These are phyloP conservation scores for Sula dactylatra DNA, from an alignment of 2,113 vertebrate species.

Conservation along the genomic window DNA sequence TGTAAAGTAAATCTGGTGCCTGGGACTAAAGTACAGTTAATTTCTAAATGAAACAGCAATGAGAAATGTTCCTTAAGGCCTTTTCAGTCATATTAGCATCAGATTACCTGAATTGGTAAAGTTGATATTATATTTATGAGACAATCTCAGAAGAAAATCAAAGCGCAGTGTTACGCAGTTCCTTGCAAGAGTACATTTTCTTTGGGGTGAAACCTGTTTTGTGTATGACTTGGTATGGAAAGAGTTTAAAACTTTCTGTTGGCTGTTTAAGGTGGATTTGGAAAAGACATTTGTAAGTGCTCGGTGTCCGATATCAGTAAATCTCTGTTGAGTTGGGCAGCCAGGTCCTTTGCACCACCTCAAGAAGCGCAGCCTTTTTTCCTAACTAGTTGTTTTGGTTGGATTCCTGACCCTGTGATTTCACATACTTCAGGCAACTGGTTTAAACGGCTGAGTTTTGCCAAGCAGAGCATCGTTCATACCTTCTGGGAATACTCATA, in stretches of 20 bases:
- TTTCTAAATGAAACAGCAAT: not conserved
- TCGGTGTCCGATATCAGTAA: not conserved
- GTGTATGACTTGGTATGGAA: not conserved
- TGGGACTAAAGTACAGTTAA: not conserved
- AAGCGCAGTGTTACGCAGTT: accelerated
- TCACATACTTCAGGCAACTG: not conserved
- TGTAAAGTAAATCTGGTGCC: not conserved
- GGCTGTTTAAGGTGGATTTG: not conserved
- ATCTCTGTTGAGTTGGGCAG: not conserved
- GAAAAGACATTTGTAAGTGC: not conserved
- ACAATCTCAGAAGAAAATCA: not conserved
- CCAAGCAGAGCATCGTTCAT: not conserved
- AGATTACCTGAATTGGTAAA: not conserved
- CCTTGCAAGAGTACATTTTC: not conserved
- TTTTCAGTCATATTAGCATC: not conserved
- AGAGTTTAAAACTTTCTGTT: not conserved
- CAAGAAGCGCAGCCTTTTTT: not conserved
- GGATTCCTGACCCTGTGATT: not conserved
- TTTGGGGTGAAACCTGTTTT: not conserved
- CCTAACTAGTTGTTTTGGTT: not conserved
- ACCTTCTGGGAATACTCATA: not conserved
- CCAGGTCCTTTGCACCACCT: not conserved
- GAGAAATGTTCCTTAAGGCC: not conserved
- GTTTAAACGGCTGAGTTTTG: not conserved
- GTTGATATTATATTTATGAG: not conserved